Evolutionary conservation across 1,140 invertebrate genomes (phyloP), one percentile per base, ranked within the genome.

Genomic region (Hestina assimilis): DNA sequence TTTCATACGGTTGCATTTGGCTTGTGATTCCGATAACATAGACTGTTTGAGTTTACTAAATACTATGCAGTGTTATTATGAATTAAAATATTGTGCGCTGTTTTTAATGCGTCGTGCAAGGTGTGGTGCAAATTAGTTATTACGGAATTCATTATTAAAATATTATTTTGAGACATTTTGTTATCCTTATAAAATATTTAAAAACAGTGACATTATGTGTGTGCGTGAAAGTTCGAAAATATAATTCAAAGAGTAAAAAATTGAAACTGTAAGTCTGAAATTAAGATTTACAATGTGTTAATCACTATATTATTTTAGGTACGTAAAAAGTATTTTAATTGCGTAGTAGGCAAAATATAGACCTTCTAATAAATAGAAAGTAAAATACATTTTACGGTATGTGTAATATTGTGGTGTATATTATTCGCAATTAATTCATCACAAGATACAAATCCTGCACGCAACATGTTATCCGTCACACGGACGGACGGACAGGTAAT

Each of bases 71-170:
- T 71, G 72, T 76, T 79, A 71, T 80, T 79, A 77, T 69, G 63
- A 76, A 80, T 79, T 77, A 77, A 79, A 79, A 75, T 79, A 68
- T 66, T 55, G 66, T 73, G 68, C n/a, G n/a, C 64, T 58, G 60
- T 75, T 74, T 73, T 69, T 69, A 78, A 69, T 70, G n/a, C n/a
- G n/a, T n/a, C n/a, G n/a, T n/a, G 62, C 61, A 65, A 63, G 62
- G 72, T 63, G 66, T 66, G 68, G 59, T 40, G 47, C 59, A 65
- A 76, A 76, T 76, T 76, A 76, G 67, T 38, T 17, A 38, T 38
- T 38, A 17, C 11, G 17, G 15, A 38, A 38, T 19, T 38, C 19
- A 38, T 38, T 3, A 38, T 38, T 6, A 9, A 38, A 9, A 8
- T 38, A n/a, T 31, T 15, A 38, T 19, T 20, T 9, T 38, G 14